Evolutionary conservation across 1,140 invertebrate species (phyloP).

Genomic region (Adelges cooleyi): DNA sequence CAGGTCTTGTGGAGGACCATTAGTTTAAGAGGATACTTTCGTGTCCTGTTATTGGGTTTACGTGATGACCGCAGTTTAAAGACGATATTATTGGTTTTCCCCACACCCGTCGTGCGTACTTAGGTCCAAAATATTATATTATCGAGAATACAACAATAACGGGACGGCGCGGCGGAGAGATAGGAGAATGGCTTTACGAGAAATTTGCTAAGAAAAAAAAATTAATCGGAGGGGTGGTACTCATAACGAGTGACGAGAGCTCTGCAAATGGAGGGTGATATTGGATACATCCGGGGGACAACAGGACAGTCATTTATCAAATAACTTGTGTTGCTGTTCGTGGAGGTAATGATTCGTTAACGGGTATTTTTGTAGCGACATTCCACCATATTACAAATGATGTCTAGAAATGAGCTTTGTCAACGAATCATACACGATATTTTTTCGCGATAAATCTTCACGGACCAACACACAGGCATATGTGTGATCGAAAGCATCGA

Average conservation of each 20-base stretch:
- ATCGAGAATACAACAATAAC: neutral
- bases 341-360: slow-evolving; percentile 28
- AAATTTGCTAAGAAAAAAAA: neutral
- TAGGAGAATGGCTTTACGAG: neutral
- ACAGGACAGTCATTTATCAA: slow-evolving; percentile 20
- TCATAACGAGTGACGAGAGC: slow-evolving; percentile 7
- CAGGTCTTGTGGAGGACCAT: neutral
- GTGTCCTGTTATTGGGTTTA: slow-evolving; percentile 19
- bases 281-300: slow-evolving; percentile 14
- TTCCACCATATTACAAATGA: slow-evolving; percentile 22
- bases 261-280: slow-evolving; percentile 19
- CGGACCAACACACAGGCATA: too few relatives aligned
- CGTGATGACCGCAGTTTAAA: slow-evolving; percentile 16
- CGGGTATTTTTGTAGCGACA: slow-evolving; percentile 18
- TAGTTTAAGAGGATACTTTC: slow-evolving; percentile 18
- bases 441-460: slow-evolving; percentile 2
- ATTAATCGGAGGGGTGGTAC: slow-evolving; percentile 14
- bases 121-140: too few relatives aligned
- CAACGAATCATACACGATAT: neutral
- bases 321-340: slow-evolving; percentile 16
- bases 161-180: neutral
- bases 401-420: slow-evolving; percentile 15
- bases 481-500: too few relatives aligned
- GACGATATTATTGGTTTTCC: slow-evolving; percentile 7
- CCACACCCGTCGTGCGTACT: neutral